phyloP scores from a whole-genome alignment of 2,113 vertebrate genomes.

The Brachyistius frenatus region DNA sequence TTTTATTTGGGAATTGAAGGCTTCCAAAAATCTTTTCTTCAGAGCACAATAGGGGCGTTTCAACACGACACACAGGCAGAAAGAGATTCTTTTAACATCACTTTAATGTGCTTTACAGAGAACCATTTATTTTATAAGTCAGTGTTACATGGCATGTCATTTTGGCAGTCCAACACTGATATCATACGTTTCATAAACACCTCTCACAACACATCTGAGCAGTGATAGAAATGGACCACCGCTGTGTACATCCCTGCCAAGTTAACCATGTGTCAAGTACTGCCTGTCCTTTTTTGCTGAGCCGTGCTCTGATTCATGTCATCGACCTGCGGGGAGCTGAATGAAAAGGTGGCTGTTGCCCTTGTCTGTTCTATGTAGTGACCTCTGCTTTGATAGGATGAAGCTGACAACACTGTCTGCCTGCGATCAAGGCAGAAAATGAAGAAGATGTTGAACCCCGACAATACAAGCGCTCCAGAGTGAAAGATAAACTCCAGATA shows the following conservation, averaged over 20 bases:
- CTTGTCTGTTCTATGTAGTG: conserved; percentile 35
- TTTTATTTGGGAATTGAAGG: conserved; percentile 40
- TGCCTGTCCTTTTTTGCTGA: conserved; percentile 26
- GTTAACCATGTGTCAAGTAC: conserved; percentile 25
- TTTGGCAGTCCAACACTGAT: conserved; percentile 15
- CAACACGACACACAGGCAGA: conserved; percentile 2
- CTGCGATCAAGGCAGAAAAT: neutral
- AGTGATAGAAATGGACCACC: conserved; percentile 24
- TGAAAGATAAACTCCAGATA: conserved; percentile 23
- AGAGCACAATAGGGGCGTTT: conserved; percentile 25
- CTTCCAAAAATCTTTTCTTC: conserved; percentile 23
- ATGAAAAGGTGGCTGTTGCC: conserved; percentile 31
- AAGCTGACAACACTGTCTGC: conserved; percentile 28
- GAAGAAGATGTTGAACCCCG: conserved; percentile 24
- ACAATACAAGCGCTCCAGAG: conserved; percentile 4
- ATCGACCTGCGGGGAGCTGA: conserved; percentile 50
- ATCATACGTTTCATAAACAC: conserved; percentile 13
- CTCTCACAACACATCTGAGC: conserved; percentile 14
- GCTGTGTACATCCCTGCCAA: conserved; percentile 17
- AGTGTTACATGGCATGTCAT: conserved; percentile 15
- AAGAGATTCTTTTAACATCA: conserved; percentile 17
- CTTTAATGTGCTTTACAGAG: conserved; percentile 13
- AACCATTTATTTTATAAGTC: conserved; percentile 26
- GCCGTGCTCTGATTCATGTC: conserved; percentile 45
- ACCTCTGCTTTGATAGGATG: conserved; percentile 42